Percentiles rank a stretch among this genome's conserved stretches.
phyloP scores from a whole-genome alignment of 1,140 invertebrate genomes.

The Drosophila funebris region DNA sequence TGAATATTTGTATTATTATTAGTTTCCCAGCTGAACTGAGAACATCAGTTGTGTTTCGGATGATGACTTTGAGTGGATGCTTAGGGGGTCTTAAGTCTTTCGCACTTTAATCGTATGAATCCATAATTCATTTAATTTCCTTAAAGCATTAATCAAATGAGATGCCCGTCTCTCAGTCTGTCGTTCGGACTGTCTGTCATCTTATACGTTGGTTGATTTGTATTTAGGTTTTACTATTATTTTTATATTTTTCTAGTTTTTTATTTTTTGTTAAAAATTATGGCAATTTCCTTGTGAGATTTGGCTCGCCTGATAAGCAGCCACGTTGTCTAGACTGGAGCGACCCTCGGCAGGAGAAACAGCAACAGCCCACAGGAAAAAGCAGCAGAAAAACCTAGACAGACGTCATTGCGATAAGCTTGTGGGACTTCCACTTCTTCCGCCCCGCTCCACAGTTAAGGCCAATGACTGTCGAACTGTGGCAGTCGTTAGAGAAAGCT shows the following conservation, averaged over 20 bases:
- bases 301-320: slow-evolving; percentile 58
- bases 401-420: slow-evolving; percentile 61
- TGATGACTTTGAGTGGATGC: slow-evolving; percentile 24
- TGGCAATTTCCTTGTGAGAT: slow-evolving; percentile 75
- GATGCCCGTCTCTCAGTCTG: slow-evolving; percentile 3
- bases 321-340: slow-evolving; percentile 57
- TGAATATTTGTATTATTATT: slow-evolving; percentile 14
- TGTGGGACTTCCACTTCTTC: neutral
- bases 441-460: neutral
- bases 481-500: slow-evolving; percentile 37
- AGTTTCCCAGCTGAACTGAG: slow-evolving; percentile 20
- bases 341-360: slow-evolving; percentile 23
- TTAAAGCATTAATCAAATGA: slow-evolving; percentile 58
- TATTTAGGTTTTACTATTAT: slow-evolving; percentile 10
- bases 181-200: slow-evolving; percentile 14
- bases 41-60: slow-evolving; percentile 53
- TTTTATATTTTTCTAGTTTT: slow-evolving; percentile 11
- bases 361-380: slow-evolving; percentile 59
- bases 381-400: slow-evolving; percentile 36
- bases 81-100: slow-evolving; percentile 13
- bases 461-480: slow-evolving; percentile 40
- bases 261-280: slow-evolving; percentile 34
- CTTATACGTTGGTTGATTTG: slow-evolving; percentile 33
- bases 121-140: slow-evolving; percentile 64
- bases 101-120: slow-evolving; percentile 46